A percentile compares a stretch with the other conserved stretches of the same genome.
Evolutionary conservation across 2,888 invertebrate genomes (phyloP).

Genomic region (Osmoderma eremita): DNA sequence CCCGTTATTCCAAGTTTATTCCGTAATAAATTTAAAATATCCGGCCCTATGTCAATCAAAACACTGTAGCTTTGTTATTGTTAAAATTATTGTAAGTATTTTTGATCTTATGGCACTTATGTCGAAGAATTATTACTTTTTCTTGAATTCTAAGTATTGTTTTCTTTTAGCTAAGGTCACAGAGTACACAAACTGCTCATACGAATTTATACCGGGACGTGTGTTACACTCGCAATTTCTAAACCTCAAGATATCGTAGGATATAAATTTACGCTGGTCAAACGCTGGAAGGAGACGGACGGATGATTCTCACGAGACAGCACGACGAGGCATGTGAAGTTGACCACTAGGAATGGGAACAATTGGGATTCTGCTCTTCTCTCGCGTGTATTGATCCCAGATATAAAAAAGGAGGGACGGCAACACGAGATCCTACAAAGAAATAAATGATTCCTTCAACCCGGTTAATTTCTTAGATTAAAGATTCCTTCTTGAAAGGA

Average conservation of each 20-base stretch:
- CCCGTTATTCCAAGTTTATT: no score
- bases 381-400: constrained; percentile 49
- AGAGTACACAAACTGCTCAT: constrained; percentile 13
- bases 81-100: no score
- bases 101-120: no score
- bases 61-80: no score
- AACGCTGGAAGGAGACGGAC: constrained; percentile 10
- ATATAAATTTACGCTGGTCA: constrained; percentile 19
- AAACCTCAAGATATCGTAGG: constrained; percentile 35
- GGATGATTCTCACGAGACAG: constrained; percentile 42
- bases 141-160: no score
- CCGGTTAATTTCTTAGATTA: constrained; percentile 48
- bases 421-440: constrained; percentile 47
- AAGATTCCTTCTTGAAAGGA: constrained; percentile 42
- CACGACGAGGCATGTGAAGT: constrained; percentile 51
- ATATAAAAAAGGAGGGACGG: constrained; percentile 45
- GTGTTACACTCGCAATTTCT: constrained; percentile 7
- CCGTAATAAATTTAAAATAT: no score
- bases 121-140: no score
- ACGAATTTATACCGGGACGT: constrained; percentile 10
- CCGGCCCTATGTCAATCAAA: no score
- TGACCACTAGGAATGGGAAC: constrained; percentile 47
- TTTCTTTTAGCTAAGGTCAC: constrained; percentile 10
- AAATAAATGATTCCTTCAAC: constrained; percentile 48
- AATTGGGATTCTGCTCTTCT: constrained; percentile 50